Percentiles rank a stretch among this genome's conserved stretches.
Evolutionary conservation across 2,797 vertebrate genomes (phyloP).

Genomic region (Anolis apletophallus): DNA sequence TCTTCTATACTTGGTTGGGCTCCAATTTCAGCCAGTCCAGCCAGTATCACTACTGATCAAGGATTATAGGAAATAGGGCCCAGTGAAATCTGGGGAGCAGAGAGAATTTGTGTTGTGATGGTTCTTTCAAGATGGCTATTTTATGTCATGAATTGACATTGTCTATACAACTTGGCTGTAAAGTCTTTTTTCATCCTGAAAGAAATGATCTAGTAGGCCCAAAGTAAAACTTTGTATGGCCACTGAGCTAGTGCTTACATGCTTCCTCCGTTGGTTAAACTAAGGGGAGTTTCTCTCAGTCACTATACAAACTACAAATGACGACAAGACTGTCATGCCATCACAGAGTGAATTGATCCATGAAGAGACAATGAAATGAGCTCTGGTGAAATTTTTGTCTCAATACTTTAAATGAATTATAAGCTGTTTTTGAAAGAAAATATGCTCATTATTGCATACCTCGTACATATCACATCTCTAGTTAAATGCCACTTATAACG

Average conservation of each 20-base stretch:
- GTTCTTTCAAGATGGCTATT: neutral
- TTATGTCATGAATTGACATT: neutral
- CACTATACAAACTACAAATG: neutral
- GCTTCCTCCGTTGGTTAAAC: neutral
- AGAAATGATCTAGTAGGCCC: neutral
- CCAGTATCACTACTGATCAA: neutral
- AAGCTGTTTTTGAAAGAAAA: too few species aligned
- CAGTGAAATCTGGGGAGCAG: neutral
- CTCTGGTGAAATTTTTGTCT: neutral
- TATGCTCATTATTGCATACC: too few species aligned
- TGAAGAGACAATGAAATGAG: neutral
- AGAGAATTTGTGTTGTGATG: neutral
- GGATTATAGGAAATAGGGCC: neutral
- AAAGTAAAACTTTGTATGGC: neutral
- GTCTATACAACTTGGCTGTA: neutral
- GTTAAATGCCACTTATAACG: too few species aligned
- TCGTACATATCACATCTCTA: too few species aligned
- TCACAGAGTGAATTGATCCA: neutral
- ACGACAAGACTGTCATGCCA: too few species aligned
- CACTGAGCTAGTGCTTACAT: neutral
- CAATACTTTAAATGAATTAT: too few species aligned
- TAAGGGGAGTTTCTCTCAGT: neutral
- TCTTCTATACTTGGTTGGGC: neutral
- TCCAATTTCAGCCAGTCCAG: neutral
- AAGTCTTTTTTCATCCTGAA: neutral